Conservation (phyloP, 2,113 vertebrate genomes). For the Vicugna pacos region DNA sequence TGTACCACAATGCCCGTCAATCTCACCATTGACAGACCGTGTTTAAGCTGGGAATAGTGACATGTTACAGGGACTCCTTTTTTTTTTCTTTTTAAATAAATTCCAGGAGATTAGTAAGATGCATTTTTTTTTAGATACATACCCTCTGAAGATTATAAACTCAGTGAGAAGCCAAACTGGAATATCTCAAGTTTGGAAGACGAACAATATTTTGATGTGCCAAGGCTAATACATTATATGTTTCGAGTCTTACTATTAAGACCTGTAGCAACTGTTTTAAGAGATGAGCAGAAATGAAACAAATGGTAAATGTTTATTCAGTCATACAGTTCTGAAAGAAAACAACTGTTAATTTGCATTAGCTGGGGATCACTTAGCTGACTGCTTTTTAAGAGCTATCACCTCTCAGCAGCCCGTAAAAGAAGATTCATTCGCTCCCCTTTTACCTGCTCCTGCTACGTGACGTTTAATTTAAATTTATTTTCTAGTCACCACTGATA, state of each 20-base stretch:
- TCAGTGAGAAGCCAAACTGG: constrained; percentile 80
- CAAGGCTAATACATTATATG: constrained; percentile 82
- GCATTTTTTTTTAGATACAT: constrained; percentile 73
- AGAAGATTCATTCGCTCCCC: not conserved
- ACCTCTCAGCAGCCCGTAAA: constrained; percentile 68
- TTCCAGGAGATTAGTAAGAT: constrained; percentile 76
- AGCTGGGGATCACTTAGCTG: constrained; percentile 74
- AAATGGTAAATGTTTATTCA: constrained; percentile 84
- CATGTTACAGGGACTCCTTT: constrained; percentile 62
- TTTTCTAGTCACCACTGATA: not conserved
- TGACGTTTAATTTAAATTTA: not conserved
- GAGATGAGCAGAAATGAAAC: constrained; percentile 81
- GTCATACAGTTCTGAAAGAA: constrained; percentile 81
- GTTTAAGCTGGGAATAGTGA: constrained; percentile 70
- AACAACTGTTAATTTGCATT: constrained; percentile 83
- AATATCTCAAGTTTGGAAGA: constrained; percentile 82
- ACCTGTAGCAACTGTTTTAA: constrained; percentile 82
- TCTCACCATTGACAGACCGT: constrained; percentile 43
- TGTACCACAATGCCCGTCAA: constrained; percentile 42
- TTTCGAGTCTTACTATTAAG: constrained; percentile 83
- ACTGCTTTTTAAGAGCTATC: constrained; percentile 77
- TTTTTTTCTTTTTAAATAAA: constrained; percentile 56
- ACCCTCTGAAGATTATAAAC: constrained; percentile 79
- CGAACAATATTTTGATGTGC: constrained; percentile 83
- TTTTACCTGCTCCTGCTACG: constrained; percentile 56